Base-by-base conservation (phyloP, 2,797 vertebrate genomes). In the Squalus acanthias region DNA sequence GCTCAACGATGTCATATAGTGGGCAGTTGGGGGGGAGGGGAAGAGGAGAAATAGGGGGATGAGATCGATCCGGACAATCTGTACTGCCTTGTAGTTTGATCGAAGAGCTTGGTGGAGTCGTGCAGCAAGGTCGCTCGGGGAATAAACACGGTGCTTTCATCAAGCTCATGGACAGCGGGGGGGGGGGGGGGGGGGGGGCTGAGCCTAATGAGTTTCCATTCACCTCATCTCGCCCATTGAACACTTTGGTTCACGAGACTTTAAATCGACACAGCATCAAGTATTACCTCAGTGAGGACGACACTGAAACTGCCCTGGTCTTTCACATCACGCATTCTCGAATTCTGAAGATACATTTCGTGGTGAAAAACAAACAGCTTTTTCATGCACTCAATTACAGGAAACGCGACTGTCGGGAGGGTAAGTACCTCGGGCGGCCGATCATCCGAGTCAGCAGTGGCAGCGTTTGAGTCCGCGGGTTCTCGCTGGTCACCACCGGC, bases 261-360 rank as follows among this genome's bases (percentile, higher is more conserved):
- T 46, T 2, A 39, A 70, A 67, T 24, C 9, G 26, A 72, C 39
- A 6, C 12, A 72, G 22, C 93, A 95, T 95, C 67, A 69, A 70
- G 39, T 93, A 39, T 93, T 22, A 93, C 13, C 33, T 95, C 93
- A 95, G 33, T 70, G 46, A 53, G n/a, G n/a, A 22, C 22, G 65
- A 95, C 93, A 95, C 67, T 70, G 46, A 95, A 72, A 72, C 67
- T n/a, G 67, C 53, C 93, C 22, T 95, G 39, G 39, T 53, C 69
- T 72, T 95, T 72, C 65, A 95, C 93, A 72, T 50, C 46, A 3
- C 67, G 39, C n/a, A 17, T 95, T 70, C 67, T 46, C 20, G 29
- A 46, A 39, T 95, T 95, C n/a, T 20, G 24, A 70, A 69, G 46
- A 72, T 20, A 39, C 91, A 93, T 20, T n/a, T 63, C 26, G 88